Conservation (phyloP, 2,113 vertebrate genomes). For the Podocnemis expansa region DNA sequence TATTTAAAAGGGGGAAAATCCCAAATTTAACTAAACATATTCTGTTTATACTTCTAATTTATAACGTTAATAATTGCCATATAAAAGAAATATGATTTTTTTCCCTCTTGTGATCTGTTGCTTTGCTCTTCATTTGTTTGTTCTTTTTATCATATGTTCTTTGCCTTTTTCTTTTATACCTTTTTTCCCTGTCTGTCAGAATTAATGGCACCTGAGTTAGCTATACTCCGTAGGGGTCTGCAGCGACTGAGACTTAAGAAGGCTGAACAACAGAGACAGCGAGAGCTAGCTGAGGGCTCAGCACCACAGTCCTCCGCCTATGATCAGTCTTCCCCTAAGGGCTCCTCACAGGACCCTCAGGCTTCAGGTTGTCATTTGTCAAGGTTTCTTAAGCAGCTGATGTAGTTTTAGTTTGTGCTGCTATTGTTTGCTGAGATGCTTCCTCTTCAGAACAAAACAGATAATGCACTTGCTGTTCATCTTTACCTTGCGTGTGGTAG, state of each 20-base stretch:
- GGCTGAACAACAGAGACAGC: constrained; percentile 92
- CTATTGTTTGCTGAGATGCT: constrained; percentile 73
- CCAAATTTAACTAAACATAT: background rate
- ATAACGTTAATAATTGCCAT: background rate
- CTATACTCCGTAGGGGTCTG: constrained; percentile 98
- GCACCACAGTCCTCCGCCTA: constrained; percentile 76
- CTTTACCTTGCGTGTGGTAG: constrained; percentile 49
- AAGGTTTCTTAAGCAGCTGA: constrained; percentile 72
- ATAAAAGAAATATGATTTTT: background rate
- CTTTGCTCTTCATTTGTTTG: constrained; percentile 37
- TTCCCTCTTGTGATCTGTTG: constrained; percentile 21
- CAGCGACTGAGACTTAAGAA: constrained; percentile 93
- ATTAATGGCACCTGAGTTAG: constrained; percentile 92
- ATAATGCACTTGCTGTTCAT: constrained; percentile 66
- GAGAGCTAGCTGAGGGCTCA: constrained; percentile 79
- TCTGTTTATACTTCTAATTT: background rate
- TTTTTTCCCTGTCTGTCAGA: constrained; percentile 81
- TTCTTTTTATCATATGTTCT: constrained; percentile 43
- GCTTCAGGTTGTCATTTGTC: constrained; percentile 85
- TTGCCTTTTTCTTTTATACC: constrained; percentile 49
- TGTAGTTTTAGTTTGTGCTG: constrained; percentile 67
- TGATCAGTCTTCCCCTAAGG: constrained; percentile 77
- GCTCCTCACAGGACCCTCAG: constrained; percentile 77
- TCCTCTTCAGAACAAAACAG: constrained; percentile 41
- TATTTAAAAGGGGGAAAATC: background rate